Base-by-base conservation (phyloP, 1,140 invertebrate species). In the Carposina sasakii region DNA sequence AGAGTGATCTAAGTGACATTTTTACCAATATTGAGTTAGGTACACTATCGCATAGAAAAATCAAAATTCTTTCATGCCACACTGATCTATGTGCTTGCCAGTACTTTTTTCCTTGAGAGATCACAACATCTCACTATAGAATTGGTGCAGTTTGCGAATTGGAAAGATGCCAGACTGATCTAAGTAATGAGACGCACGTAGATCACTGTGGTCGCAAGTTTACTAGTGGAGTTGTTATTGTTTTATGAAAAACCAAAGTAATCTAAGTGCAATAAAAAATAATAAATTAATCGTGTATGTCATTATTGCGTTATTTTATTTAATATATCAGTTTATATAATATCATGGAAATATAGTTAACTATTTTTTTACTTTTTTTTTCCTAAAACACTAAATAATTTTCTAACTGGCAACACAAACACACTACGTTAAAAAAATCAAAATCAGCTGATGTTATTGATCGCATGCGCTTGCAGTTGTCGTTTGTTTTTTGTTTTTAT, bases 191-290 rank as follows among this genome's bases (percentile, higher is more conserved):
- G n/a, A 22, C 28, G 31, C 26, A 43, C 48, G 30, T 49, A 49
- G 39, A 49, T 49, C 37, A 49, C 47, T 48, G 47, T 37, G 33
- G 37, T 21, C 47, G 20, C 37, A 49, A 49, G 12, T 49, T 41
- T 49, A 49, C 13, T 28, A 49, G 47, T n/a, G n/a, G n/a, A n/a
- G n/a, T n/a, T n/a, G n/a, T n/a, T n/a, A n/a, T n/a, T n/a, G n/a
- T n/a, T 15, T 48, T 48, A 40, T 28, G 24, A 13, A 21, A 48
- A 48, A 48, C 34, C 34, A 39, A 48, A 48, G 36, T 48, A 0
- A 48, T 48, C 37, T 48, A 40, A 48, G 36, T 48, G 47, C 47
- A 48, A 48, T 48, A 48, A 15, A 48, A 48, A 48, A 48, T 28
- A 39, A 39, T 48, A 48, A 37, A 48, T 37, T 24, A 48, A 17